phyloP scores from a whole-genome alignment of 1,140 invertebrate species.

The Saccostrea glomerata region DNA sequence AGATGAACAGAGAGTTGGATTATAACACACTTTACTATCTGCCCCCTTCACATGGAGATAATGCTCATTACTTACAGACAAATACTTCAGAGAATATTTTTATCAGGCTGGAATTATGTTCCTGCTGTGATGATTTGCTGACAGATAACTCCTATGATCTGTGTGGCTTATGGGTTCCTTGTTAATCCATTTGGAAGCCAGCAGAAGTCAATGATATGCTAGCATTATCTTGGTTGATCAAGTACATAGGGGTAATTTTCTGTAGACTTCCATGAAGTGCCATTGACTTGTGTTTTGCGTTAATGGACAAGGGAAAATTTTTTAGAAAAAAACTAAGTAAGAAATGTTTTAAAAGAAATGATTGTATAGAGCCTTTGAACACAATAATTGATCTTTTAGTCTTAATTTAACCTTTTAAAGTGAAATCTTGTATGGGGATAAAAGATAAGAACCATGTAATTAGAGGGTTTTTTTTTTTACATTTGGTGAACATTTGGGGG shows the following conservation, averaged over 20 bases:
- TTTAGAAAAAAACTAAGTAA: not conserved
- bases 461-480: not conserved
- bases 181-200: constrained; percentile 32
- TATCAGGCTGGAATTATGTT: constrained; percentile 27
- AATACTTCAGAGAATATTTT: not conserved
- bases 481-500: not conserved
- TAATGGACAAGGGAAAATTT: not conserved
- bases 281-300: constrained; percentile 21
- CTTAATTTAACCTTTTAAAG: constrained; percentile 8
- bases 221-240: constrained; percentile 5
- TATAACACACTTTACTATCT: not conserved
- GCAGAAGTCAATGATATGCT: constrained; percentile 24
- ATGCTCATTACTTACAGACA: constrained; percentile 11
- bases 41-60: not conserved
- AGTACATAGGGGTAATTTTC: constrained; percentile 22
- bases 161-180: constrained; percentile 26
- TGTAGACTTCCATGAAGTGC: constrained; percentile 33
- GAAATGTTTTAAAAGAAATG: constrained; percentile 22
- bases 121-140: constrained; percentile 8
- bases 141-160: not conserved
- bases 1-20: no score
- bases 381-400: constrained; percentile 10
- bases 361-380: constrained; percentile 16
- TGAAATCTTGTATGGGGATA: not conserved
- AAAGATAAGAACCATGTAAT: not conserved